A percentile compares a stretch with the other conserved stretches of the same genome.
Conservation (phyloP, 2,797 vertebrate species). For the Lagocephalus sceleratus region DNA sequence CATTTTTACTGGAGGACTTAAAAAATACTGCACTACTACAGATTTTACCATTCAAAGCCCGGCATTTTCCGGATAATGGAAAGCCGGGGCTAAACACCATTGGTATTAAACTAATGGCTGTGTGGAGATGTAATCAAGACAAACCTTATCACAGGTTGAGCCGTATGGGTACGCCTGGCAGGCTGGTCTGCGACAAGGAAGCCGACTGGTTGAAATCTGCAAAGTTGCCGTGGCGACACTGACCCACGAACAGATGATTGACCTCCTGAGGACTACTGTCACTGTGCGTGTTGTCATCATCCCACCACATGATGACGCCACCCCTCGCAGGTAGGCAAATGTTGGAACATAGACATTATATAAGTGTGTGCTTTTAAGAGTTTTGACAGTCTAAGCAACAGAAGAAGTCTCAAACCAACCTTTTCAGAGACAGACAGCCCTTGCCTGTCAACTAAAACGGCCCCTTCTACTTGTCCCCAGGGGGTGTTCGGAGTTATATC, state of each 20-base stretch:
- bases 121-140: not conserved
- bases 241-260: constrained; percentile 98
- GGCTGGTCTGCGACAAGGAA: constrained; percentile 94
- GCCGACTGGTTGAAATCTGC: constrained; percentile 96
- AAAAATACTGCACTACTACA: no score
- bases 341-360: no score
- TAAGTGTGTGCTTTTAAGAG: no score
- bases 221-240: constrained; percentile 95
- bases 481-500: constrained; percentile 93
- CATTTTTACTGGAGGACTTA: no score
- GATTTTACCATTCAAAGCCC: no score
- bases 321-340: constrained; percentile 87
- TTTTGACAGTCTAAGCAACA: not conserved
- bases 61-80: no score
- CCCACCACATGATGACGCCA: constrained; percentile 93
- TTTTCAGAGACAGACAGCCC: not conserved
- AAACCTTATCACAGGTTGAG: constrained; percentile 76
- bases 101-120: no score
- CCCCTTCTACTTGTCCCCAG: constrained; percentile 56
- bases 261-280: constrained; percentile 93
- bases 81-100: no score
- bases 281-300: constrained; percentile 95
- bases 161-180: constrained; percentile 98
- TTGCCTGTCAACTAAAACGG: not conserved
- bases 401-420: not conserved